A percentile compares a stretch with the other conserved stretches of the same genome.
phyloP scores from a whole-genome alignment of 2,888 invertebrate species.

The Peribatodes rhomboidaria region DNA sequence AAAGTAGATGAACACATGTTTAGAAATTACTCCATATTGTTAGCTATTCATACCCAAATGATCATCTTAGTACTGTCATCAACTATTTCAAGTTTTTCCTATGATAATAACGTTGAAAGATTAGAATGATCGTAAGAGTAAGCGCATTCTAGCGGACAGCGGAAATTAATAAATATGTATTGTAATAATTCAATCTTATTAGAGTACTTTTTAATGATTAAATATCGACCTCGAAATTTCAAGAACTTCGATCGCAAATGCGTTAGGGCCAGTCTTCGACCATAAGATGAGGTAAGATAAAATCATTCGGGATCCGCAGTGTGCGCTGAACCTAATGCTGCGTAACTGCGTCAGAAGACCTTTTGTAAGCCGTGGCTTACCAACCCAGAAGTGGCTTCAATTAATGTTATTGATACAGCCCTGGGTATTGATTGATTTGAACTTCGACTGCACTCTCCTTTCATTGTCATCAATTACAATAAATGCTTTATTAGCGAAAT shows the following conservation, averaged over 20 bases:
- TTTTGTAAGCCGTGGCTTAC: neutral
- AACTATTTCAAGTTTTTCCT: neutral
- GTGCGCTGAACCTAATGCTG: too few species aligned
- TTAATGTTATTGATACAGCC: constrained; percentile 45
- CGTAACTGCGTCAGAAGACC: neutral
- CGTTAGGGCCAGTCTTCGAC: too few species aligned
- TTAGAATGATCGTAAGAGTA: too few species aligned
- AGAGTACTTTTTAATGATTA: too few species aligned
- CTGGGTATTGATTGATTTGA: constrained; percentile 42
- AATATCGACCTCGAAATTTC: too few species aligned
- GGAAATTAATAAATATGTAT: too few species aligned
- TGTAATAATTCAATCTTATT: too few species aligned
- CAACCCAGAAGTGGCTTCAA: constrained; percentile 36
- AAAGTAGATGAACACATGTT: constrained; percentile 1
- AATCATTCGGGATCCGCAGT: too few species aligned
- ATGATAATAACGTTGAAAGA: neutral
- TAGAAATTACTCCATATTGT: neutral
- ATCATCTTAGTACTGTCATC: neutral
- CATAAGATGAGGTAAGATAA: too few species aligned
- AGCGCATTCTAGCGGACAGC: too few species aligned
- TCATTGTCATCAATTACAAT: constrained; percentile 33
- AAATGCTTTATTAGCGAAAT: neutral
- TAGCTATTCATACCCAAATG: neutral
- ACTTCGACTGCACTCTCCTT: constrained; percentile 32
- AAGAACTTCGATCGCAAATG: too few species aligned